These are phyloP conservation scores for Heterodera filipjevi DNA, from an alignment of 2,888 invertebrate species.

Conservation along the genomic window DNA sequence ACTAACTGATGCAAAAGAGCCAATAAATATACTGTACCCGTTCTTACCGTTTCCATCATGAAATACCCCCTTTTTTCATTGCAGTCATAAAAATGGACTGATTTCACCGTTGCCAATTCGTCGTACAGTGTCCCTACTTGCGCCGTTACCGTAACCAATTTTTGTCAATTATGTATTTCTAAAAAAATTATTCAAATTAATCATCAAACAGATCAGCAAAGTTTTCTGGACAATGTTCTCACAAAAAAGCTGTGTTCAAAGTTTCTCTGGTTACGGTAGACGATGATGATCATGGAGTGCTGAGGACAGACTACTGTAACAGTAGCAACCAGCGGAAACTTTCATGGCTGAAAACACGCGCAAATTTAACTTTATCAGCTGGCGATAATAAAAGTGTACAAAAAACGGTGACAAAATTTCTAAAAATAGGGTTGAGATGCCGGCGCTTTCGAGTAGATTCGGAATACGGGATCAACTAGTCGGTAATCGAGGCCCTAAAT, in stretches of 20 bases:
- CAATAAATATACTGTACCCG: no score
- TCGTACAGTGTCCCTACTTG: neutral
- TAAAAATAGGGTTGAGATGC: neutral
- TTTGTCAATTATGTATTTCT: neutral
- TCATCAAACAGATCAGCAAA: neutral
- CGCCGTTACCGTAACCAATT: neutral
- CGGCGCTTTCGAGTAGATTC: no score
- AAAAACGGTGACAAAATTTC: neutral
- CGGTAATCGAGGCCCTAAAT: no score
- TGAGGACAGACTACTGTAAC: neutral
- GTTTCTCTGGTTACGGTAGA: neutral
- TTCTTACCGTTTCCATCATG: no score
- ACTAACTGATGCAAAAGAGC: no score
- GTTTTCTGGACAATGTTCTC: neutral
- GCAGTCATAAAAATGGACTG: neutral
- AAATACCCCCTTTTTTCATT: neutral
- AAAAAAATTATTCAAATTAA: neutral
- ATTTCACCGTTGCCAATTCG: neutral
- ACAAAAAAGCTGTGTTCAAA: neutral
- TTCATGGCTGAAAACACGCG: neutral
- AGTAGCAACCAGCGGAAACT: neutral
- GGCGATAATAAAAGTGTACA: neutral
- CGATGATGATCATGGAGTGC: neutral
- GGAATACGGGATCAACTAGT: no score
- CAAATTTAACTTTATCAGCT: neutral